Evolutionary conservation across 1,140 invertebrate genomes (phyloP).

Genomic region (Megalopta genalis): DNA sequence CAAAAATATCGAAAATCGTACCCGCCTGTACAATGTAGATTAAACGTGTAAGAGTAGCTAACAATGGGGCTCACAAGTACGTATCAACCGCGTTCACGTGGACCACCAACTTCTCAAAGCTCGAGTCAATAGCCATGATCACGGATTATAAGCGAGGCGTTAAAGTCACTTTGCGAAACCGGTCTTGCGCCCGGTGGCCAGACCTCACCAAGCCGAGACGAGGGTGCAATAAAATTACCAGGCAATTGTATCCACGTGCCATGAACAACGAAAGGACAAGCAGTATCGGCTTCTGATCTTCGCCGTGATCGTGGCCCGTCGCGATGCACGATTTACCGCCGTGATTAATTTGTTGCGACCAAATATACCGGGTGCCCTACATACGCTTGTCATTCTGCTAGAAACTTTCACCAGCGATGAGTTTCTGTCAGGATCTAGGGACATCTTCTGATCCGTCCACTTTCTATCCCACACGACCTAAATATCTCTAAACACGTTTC

Average conservation of each 20-base stretch:
- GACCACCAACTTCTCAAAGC: constrained; percentile 50
- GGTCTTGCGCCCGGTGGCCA: constrained; percentile 41
- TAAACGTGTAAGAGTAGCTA: too few species aligned
- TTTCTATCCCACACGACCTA: too few species aligned
- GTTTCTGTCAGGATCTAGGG: too few species aligned
- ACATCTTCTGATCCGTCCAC: too few species aligned
- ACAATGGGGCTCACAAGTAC: neutral
- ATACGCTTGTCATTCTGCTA: too few species aligned
- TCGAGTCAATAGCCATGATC: constrained; percentile 49
- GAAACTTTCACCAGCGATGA: too few species aligned
- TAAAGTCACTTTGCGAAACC: constrained; percentile 59
- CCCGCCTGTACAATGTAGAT: too few species aligned
- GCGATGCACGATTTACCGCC: too few species aligned
- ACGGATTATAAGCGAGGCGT: constrained; percentile 56
- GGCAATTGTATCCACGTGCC: constrained; percentile 45
- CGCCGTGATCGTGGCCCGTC: too few species aligned
- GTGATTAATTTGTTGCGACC: constrained; percentile 16
- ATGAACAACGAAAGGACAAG: constrained; percentile 17
- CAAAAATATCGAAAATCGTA: too few species aligned
- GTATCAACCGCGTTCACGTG: constrained; percentile 19
- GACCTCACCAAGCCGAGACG: constrained; percentile 12
- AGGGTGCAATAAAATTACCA: constrained; percentile 52
- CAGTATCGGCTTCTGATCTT: constrained; percentile 5
- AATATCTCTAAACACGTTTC: too few species aligned
- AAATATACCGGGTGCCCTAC: neutral